phyloP scores from a whole-genome alignment of 2,113 vertebrate species.

The Pelobates fuscus region DNA sequence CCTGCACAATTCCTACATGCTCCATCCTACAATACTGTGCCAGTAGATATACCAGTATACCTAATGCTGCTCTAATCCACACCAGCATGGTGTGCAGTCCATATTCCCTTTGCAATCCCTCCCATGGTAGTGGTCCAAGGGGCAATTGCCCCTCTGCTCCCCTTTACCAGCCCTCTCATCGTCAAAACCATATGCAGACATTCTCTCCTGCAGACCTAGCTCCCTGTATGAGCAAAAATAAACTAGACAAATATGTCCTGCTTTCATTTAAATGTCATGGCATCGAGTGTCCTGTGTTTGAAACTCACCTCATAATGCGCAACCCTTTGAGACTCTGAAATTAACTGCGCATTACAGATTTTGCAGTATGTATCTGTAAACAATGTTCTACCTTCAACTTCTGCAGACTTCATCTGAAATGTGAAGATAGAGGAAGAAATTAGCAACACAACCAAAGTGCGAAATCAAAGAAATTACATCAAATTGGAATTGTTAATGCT shows the following conservation, averaged over 20 bases:
- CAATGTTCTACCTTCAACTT: conserved; percentile 71
- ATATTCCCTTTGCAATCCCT: too few species aligned
- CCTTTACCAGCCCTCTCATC: too few species aligned
- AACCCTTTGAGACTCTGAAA: conserved; percentile 80
- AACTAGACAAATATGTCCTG: not conserved
- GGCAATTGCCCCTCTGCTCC: too few species aligned
- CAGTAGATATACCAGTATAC: too few species aligned
- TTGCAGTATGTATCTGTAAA: conserved; percentile 84
- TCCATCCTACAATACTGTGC: too few species aligned
- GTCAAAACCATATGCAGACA: too few species aligned
- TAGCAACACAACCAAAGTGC: not conserved
- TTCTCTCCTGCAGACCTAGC: too few species aligned
- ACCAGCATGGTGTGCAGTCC: too few species aligned
- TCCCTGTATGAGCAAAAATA: not conserved
- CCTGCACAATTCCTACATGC: too few species aligned
- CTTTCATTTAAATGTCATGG: not conserved
- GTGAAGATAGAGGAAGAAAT: not conserved
- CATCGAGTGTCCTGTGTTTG: not conserved
- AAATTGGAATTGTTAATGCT: not conserved
- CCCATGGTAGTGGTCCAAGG: too few species aligned
- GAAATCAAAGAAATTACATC: not conserved
- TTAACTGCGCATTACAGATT: conserved; percentile 83
- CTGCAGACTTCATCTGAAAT: conserved; percentile 78
- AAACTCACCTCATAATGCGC: conserved; percentile 79
- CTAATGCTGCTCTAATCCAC: too few species aligned